phyloP scores from a whole-genome alignment of 2,797 vertebrate genomes.

The Gadopsis bispinosus region DNA sequence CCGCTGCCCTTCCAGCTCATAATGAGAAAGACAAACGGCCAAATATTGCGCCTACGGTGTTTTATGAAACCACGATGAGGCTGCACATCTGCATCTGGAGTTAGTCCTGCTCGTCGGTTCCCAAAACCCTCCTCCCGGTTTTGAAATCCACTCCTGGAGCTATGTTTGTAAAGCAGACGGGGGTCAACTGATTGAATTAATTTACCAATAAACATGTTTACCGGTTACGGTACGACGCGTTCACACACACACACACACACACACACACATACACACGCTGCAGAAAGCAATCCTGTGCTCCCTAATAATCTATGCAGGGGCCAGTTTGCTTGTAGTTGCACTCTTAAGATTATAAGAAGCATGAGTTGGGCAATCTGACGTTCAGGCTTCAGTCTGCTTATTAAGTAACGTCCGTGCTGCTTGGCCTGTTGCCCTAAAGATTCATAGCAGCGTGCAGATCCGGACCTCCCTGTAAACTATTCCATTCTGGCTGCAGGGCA shows the following conservation, averaged over 20 bases:
- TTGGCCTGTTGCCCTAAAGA: conserved; percentile 72
- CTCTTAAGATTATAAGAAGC: conserved; percentile 21
- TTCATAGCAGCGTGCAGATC: conserved; percentile 64
- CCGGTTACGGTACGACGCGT: conserved; percentile 52
- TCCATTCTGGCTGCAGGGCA: conserved; percentile 71
- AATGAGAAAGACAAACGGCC: conserved; percentile 77
- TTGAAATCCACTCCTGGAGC: conserved; percentile 14
- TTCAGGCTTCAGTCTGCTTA: conserved; percentile 41
- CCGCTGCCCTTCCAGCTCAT: conserved; percentile 74
- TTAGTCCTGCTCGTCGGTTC: neutral
- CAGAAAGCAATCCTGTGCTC: conserved; percentile 16
- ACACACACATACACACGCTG: conserved; percentile 2
- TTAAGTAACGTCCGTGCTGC: conserved; percentile 57
- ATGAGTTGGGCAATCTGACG: conserved; percentile 46
- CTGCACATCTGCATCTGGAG: conserved; percentile 48
- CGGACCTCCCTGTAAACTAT: conserved; percentile 54
- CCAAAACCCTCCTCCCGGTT: neutral
- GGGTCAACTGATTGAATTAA: conserved; percentile 67
- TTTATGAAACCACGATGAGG: conserved; percentile 55
- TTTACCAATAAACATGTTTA: conserved; percentile 71
- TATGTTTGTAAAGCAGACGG: conserved; percentile 24
- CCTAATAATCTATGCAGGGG: conserved; percentile 23
- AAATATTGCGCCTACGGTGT: conserved; percentile 57
- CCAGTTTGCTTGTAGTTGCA: conserved; percentile 23
- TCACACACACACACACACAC: conserved; percentile 9